Evolutionary conservation across 1,140 invertebrate genomes (phyloP), one percentile per base, ranked within the genome.

Genomic region (Muscidifurax raptorellus): DNA sequence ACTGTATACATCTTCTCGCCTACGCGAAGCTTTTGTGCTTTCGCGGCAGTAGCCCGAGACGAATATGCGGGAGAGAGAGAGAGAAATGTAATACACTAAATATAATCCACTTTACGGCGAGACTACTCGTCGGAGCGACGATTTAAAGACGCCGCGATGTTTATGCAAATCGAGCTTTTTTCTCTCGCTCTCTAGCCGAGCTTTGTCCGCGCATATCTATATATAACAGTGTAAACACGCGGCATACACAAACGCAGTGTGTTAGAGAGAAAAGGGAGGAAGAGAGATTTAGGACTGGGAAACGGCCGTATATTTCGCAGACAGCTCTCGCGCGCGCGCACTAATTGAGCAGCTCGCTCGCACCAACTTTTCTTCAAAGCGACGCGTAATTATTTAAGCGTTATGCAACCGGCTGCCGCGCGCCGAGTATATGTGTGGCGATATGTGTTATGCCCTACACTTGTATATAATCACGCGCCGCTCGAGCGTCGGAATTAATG

Each of bases 381-480:
- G 59, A 32, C 18, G n/a, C 52, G 77, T 78, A 80, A 80, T 80
- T 30, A 80, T 80, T 80, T 80, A 67, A 66, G 78, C n/a, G 78
- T 80, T 80, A 40, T 32, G 64, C 59, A 80, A 80, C 12, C 47
- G 10, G 52, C 44, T 15, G 32, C 32, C 2, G 12, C 30, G 32
- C 72, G 25, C 27, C 28, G 69, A n/a, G 69, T 32, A 36, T 28
- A 28, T 10, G 66, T n/a, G 64, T 66, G 67, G 27, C 25, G 27
- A 71, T 32, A 71, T 71, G 67, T 40, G 36, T 40, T 40, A n/a
- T n/a, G 36, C 36, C 36, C 36, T 40, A 40, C 36, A 40, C 36
- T 40, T 40, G 36, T 40, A 40, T 40, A 40, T 40, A 40, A 40
- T 40, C 36, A 40, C 36, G 36, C 36, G 36, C 36, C 1, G 36